These are phyloP conservation scores for Natrix natrix DNA, from an alignment of 2,797 vertebrate species.

Conservation along the genomic window DNA sequence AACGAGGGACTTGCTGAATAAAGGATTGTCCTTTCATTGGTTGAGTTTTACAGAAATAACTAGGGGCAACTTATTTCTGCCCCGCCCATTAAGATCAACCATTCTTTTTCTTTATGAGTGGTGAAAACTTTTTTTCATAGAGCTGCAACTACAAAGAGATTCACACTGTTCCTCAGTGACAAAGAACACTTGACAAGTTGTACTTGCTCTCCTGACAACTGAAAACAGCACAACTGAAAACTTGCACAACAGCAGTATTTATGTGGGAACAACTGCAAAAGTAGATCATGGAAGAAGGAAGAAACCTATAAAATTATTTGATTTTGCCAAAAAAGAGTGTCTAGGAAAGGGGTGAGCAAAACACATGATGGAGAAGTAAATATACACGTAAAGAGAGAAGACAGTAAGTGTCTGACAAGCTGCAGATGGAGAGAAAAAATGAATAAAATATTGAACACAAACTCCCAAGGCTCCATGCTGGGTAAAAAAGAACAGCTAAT, in stretches of 20 bases:
- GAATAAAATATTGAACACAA: constrained; percentile 50
- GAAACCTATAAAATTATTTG: constrained; percentile 43
- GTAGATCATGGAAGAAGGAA: constrained; percentile 9
- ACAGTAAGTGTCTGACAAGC: neutral
- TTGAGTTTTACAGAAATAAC: neutral
- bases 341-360: constrained; percentile 52
- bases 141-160: constrained; percentile 6
- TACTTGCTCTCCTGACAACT: constrained; percentile 6
- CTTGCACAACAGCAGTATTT: neutral
- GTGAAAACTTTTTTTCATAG: constrained; percentile 21
- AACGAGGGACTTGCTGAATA: constrained; percentile 6
- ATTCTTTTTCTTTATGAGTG: neutral
- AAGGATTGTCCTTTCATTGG: constrained; percentile 10
- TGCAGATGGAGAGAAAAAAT: constrained; percentile 52
- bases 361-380: constrained; percentile 29
- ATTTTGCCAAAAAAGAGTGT: constrained; percentile 42
- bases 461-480: constrained; percentile 38
- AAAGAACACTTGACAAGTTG: constrained; percentile 26
- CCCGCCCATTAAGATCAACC: neutral
- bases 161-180: neutral
- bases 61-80: neutral
- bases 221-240: constrained; percentile 28
- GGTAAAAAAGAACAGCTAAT: constrained; percentile 23
- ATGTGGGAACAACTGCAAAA: constrained; percentile 36
- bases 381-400: constrained; percentile 32